These are phyloP conservation scores for Tanypteryx hageni DNA, from an alignment of 2,888 invertebrate genomes.

Conservation along the genomic window DNA sequence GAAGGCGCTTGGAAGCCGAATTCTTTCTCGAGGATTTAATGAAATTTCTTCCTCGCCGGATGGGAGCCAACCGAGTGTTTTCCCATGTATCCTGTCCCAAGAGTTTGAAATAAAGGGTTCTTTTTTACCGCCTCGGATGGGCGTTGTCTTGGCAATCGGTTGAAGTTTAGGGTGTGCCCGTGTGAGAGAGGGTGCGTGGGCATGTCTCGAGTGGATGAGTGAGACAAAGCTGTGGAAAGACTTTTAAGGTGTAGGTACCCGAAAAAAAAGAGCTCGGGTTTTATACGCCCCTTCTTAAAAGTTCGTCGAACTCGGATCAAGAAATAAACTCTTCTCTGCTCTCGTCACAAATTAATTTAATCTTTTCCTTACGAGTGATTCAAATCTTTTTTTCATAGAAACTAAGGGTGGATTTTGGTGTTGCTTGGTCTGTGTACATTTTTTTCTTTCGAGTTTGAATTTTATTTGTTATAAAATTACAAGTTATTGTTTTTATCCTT, in stretches of 20 bases:
- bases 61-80: neutral
- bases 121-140: constrained; percentile 18
- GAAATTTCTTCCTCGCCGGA: neutral
- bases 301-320: neutral
- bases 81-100: constrained; percentile 42
- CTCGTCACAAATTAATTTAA: neutral
- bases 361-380: neutral
- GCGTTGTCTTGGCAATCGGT: constrained; percentile 29
- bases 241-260: no score
- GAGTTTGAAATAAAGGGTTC: constrained; percentile 33
- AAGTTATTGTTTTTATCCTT: no score
- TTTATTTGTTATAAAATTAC: no score
- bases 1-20: no score
- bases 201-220: neutral
- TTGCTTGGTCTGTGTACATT: no score
- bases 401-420: no score
- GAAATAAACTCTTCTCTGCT: neutral
- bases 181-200: neutral
- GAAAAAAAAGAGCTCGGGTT: no score
- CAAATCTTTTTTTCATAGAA: no score
- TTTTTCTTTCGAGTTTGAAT: no score
- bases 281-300: neutral
- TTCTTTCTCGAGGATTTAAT: neutral
- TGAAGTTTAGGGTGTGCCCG: constrained; percentile 36
- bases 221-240: neutral